Percentiles rank a stretch among this genome's conserved stretches.
Evolutionary conservation across 1,140 invertebrate genomes (phyloP).

Genomic region (Drosophila varians): DNA sequence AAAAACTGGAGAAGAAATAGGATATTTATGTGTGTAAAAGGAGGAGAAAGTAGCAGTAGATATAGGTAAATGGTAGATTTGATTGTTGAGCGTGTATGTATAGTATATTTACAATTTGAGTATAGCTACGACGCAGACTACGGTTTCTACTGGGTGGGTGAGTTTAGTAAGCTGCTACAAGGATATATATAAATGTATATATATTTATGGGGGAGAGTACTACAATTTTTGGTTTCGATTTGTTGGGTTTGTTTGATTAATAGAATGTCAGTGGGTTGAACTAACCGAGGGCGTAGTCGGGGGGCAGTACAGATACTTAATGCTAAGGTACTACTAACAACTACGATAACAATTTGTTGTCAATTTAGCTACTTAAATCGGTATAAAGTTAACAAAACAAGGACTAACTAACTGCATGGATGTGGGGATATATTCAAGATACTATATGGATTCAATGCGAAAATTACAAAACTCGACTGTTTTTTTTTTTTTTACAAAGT

Average conservation of each 20-base stretch:
- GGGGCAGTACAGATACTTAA: slow-evolving; percentile 33
- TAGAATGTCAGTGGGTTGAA: slow-evolving; percentile 35
- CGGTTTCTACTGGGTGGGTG: slow-evolving; percentile 70
- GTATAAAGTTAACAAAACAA: slow-evolving; percentile 24
- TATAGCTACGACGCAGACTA: slow-evolving; percentile 69
- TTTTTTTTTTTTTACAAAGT: slow-evolving; percentile 17
- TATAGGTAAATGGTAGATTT: slow-evolving; percentile 54
- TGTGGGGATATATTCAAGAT: slow-evolving; percentile 17
- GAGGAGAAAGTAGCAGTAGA: slow-evolving; percentile 47
- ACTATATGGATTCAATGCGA: slow-evolving; percentile 21
- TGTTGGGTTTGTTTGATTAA: slow-evolving; percentile 28
- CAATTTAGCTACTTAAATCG: slow-evolving; percentile 33
- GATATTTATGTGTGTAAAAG: slow-evolving; percentile 51
- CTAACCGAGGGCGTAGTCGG: slow-evolving; percentile 5
- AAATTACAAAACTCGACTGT: slow-evolving; percentile 5
- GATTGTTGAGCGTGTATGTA: slow-evolving; percentile 65
- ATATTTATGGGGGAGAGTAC: slow-evolving; percentile 25
- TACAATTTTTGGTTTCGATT: slow-evolving; percentile 29
- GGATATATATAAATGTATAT: slow-evolving; percentile 45
- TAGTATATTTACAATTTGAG: slow-evolving; percentile 75
- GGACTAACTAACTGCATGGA: slow-evolving; percentile 44
- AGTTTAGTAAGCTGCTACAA: slow-evolving; percentile 80
- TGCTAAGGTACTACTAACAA: slow-evolving; percentile 43
- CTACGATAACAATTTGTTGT: slow-evolving; percentile 37
- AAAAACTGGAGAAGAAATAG: slow-evolving; percentile 48